Evolutionary conservation across 1,140 invertebrate species (phyloP).

Genomic region (Meloidogyne chitwoodi): DNA sequence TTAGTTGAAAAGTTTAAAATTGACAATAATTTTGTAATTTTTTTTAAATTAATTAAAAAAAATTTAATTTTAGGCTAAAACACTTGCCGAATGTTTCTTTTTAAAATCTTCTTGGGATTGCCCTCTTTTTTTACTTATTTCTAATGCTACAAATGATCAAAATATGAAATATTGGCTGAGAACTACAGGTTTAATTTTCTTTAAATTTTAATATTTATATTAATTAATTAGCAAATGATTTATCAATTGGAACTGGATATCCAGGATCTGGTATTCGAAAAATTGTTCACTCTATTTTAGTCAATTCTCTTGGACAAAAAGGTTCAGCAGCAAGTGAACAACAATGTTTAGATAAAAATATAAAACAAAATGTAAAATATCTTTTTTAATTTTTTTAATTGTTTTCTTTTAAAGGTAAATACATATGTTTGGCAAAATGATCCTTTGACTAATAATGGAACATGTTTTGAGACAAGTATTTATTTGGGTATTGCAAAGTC

Average conservation of each 20-base stretch:
- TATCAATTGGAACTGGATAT: slow-evolving; percentile 25
- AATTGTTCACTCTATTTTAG: slow-evolving; percentile 17
- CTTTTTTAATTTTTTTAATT: background rate
- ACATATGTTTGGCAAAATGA: slow-evolving; percentile 36
- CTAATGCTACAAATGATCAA: slow-evolving; percentile 13
- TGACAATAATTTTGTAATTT: slow-evolving; percentile 23
- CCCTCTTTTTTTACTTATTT: slow-evolving; percentile 21
- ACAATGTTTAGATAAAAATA: slow-evolving; percentile 32
- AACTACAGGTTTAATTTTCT: background rate
- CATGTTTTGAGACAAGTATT: slow-evolving; percentile 29
- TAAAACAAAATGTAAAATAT: slow-evolving; percentile 19
- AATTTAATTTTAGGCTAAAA: slow-evolving; percentile 25
- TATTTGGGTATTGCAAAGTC: slow-evolving; percentile 30
- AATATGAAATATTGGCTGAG: slow-evolving; percentile 1
- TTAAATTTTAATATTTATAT: background rate
- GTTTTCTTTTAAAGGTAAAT: slow-evolving; percentile 16
- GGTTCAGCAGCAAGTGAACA: slow-evolving; percentile 9
- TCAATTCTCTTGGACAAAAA: slow-evolving; percentile 29
- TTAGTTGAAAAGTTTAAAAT: slow-evolving; percentile 10
- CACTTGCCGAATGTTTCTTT: slow-evolving; percentile 32
- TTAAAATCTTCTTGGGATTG: slow-evolving; percentile 31
- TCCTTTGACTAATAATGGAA: slow-evolving; percentile 2
- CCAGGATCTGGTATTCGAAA: background rate
- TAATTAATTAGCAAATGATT: slow-evolving; percentile 28
- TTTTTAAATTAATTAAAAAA: slow-evolving; percentile 1